phyloP scores from a whole-genome alignment of 2,888 invertebrate species.

The Idaea aversata region DNA sequence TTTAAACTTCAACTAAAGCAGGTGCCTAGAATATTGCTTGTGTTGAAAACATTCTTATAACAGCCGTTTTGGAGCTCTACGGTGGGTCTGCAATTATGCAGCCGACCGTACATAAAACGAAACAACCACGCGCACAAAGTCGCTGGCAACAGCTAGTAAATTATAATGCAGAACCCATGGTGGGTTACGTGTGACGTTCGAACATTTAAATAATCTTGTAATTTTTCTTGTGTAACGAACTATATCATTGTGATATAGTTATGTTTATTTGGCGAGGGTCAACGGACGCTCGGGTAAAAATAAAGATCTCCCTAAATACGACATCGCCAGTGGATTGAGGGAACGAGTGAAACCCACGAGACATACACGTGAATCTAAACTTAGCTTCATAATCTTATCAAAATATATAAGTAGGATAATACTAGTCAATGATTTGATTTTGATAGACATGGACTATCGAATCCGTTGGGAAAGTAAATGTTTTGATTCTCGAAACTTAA shows the following conservation, averaged over 20 bases:
- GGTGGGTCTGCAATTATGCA: too few species aligned
- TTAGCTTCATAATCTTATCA: constrained; percentile 2
- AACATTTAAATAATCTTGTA: neutral
- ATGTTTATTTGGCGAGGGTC: constrained; percentile 41
- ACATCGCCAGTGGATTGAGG: constrained; percentile 30
- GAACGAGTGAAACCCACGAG: constrained; percentile 23
- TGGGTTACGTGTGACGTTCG: neutral
- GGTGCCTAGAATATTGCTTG: too few species aligned
- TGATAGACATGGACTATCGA: neutral
- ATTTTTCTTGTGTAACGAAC: neutral
- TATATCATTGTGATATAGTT: neutral
- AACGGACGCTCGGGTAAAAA: constrained; percentile 54
- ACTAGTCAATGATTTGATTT: neutral
- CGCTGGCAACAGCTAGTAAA: neutral
- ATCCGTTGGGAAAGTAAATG: neutral
- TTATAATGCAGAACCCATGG: neutral
- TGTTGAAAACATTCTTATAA: too few species aligned
- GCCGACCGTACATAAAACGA: too few species aligned
- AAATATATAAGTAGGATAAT: constrained; percentile 1
- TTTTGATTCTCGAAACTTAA: neutral
- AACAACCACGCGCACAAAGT: too few species aligned
- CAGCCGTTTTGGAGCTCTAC: too few species aligned
- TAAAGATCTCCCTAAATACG: constrained; percentile 55
- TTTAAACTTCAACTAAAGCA: too few species aligned
- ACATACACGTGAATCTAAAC: constrained; percentile 1